These are phyloP conservation scores for Pelobates cultripes DNA, from an alignment of 2,797 vertebrate species.

Conservation along the genomic window DNA sequence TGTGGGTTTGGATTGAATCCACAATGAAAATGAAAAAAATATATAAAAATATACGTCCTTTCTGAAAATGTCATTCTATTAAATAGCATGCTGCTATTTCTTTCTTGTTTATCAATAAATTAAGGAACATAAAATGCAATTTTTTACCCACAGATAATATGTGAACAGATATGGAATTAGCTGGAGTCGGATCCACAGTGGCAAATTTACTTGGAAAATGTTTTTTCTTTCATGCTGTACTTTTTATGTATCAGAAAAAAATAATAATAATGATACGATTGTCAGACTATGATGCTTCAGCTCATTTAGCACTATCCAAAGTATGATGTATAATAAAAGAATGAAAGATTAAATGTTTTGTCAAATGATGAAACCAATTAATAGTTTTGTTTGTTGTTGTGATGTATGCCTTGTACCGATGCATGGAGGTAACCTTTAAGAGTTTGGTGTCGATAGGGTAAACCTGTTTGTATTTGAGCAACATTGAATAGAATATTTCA, in stretches of 20 bases:
- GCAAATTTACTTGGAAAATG: neutral
- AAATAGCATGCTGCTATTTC: too few relatives aligned
- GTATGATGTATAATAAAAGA: conserved; percentile 3
- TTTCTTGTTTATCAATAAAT: too few relatives aligned
- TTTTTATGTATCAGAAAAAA: neutral
- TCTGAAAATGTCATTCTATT: too few relatives aligned
- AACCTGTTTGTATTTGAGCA: conserved; percentile 27
- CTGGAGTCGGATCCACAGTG: too few relatives aligned
- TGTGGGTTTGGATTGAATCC: too few relatives aligned
- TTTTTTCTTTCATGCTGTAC: neutral
- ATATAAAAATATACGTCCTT: too few relatives aligned
- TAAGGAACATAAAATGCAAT: too few relatives aligned
- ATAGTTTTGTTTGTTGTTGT: conserved; percentile 34
- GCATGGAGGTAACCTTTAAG: conserved; percentile 41
- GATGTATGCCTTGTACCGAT: conserved; percentile 44
- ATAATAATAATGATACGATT: neutral
- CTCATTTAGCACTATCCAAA: conserved; percentile 26
- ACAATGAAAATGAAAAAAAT: too few relatives aligned
- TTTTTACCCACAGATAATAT: too few relatives aligned
- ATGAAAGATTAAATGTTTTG: neutral
- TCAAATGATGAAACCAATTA: neutral
- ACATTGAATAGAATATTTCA: conserved; percentile 27
- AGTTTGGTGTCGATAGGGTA: conserved; percentile 49
- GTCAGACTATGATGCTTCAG: neutral
- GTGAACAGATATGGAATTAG: too few relatives aligned